These are phyloP conservation scores for Eristalinus sepulchralis DNA, from an alignment of 2,888 invertebrate genomes.

Conservation along the genomic window DNA sequence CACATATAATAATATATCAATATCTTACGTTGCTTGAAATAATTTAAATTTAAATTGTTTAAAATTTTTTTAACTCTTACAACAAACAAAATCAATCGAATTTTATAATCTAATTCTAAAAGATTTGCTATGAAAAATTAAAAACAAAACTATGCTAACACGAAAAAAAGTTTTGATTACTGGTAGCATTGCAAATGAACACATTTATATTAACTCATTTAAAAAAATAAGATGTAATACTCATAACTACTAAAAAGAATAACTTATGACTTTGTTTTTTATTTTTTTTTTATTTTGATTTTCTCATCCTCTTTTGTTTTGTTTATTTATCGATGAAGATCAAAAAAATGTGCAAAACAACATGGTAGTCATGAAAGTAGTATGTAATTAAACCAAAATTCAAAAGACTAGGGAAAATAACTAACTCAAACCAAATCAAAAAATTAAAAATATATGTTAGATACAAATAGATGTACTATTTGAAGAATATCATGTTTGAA, in stretches of 20 bases:
- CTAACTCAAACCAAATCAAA: constrained; percentile 63
- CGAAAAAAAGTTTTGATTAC: constrained; percentile 53
- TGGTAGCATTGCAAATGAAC: constrained; percentile 69
- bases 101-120: constrained; percentile 57
- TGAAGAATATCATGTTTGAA: constrained; percentile 7
- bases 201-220: constrained; percentile 63
- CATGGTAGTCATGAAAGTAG: constrained; percentile 71
- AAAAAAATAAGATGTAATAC: constrained; percentile 22
- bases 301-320: constrained; percentile 36
- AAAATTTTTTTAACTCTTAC: constrained; percentile 42
- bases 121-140: constrained; percentile 62
- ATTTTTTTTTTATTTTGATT: constrained; percentile 25
- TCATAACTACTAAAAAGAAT: constrained; percentile 49
- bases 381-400: constrained; percentile 46
- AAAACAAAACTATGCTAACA: constrained; percentile 68
- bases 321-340: constrained; percentile 45
- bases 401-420: constrained; percentile 31
- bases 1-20: constrained; percentile 61
- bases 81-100: constrained; percentile 64
- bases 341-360: constrained; percentile 70
- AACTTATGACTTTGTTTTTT: constrained; percentile 40
- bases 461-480: constrained; percentile 34
- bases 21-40: constrained; percentile 72
- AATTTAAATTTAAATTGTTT: constrained; percentile 39
- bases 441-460: constrained; percentile 1